A percentile compares a stretch with the other conserved stretches of the same genome.
These are phyloP conservation scores for Schizotus pectinicornis DNA, from an alignment of 2,888 invertebrate genomes.

Conservation along the genomic window DNA sequence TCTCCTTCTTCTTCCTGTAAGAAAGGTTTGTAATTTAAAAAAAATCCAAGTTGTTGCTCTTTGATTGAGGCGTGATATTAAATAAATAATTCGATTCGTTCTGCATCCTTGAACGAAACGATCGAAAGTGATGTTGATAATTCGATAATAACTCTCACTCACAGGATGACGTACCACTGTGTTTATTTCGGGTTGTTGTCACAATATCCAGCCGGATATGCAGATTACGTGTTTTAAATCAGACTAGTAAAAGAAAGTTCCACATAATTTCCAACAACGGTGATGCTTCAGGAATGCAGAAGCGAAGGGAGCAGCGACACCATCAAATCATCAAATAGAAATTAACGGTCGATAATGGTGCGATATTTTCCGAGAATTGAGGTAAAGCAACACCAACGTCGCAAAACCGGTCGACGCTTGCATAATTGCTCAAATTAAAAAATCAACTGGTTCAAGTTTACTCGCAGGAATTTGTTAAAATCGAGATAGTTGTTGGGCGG, in stretches of 20 bases:
- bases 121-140: conserved; percentile 21
- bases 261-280: conserved; percentile 16
- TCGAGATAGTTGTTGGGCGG: no score
- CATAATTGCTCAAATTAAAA: conserved; percentile 1
- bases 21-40: conserved; percentile 7
- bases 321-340: no score
- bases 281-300: no score
- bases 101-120: conserved; percentile 16
- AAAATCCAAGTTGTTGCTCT: no score
- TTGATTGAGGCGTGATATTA: conserved; percentile 17
- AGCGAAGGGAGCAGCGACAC: no score
- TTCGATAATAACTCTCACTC: conserved; percentile 28
- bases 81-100: conserved; percentile 13
- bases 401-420: conserved; percentile 10
- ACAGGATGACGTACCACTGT: conserved; percentile 13
- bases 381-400: neutral
- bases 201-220: conserved; percentile 18
- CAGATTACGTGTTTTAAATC: neutral
- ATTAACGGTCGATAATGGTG: no score
- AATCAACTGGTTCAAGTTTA: conserved; percentile 16
- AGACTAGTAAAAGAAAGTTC: conserved; percentile 22
- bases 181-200: conserved; percentile 20
- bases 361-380: no score
- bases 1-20: conserved; percentile 56
- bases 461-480: neutral